Percentiles rank a stretch among this genome's conserved stretches.
Evolutionary conservation across 2,113 vertebrate genomes (phyloP).

Genomic region (Indicator indicator): DNA sequence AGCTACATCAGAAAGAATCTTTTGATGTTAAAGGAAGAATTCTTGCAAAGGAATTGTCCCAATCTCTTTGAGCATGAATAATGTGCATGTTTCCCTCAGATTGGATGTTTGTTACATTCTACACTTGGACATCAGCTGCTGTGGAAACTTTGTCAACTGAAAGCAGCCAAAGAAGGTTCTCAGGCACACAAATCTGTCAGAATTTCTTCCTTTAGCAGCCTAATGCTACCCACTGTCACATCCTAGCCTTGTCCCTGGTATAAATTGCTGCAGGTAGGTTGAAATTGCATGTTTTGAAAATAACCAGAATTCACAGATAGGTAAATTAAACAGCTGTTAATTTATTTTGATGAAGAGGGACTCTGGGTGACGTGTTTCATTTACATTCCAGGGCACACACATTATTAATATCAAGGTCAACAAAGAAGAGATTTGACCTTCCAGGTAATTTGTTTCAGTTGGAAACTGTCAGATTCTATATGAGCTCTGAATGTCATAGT

Average conservation of each 20-base stretch:
- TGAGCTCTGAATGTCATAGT: conserved; percentile 32
- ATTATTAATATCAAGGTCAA: conserved; percentile 53
- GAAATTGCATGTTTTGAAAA: conserved; percentile 75
- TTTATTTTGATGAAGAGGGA: conserved; percentile 61
- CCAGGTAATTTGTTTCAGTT: conserved; percentile 63
- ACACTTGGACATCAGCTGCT: not conserved
- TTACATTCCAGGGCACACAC: conserved; percentile 60
- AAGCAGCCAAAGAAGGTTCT: conserved; percentile 45
- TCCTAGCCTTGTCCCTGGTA: conserved; percentile 33
- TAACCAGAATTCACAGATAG: conserved; percentile 43
- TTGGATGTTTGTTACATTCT: not conserved
- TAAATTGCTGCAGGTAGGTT: conserved; percentile 67
- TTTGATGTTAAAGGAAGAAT: not conserved
- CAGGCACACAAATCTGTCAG: conserved; percentile 50
- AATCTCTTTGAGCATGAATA: not conserved
- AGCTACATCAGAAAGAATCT: not conserved
- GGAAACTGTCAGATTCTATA: conserved; percentile 53
- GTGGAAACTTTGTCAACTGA: conserved; percentile 52
- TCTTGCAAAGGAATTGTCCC: not conserved
- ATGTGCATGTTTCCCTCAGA: not conserved
- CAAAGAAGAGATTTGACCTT: conserved; percentile 27
- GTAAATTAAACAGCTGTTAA: conserved; percentile 68
- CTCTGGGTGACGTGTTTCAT: not conserved
- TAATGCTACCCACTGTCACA: conserved; percentile 54
- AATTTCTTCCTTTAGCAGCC: conserved; percentile 31